Conservation (phyloP, 2,797 vertebrate genomes). For the Oryzias sinensis region DNA sequence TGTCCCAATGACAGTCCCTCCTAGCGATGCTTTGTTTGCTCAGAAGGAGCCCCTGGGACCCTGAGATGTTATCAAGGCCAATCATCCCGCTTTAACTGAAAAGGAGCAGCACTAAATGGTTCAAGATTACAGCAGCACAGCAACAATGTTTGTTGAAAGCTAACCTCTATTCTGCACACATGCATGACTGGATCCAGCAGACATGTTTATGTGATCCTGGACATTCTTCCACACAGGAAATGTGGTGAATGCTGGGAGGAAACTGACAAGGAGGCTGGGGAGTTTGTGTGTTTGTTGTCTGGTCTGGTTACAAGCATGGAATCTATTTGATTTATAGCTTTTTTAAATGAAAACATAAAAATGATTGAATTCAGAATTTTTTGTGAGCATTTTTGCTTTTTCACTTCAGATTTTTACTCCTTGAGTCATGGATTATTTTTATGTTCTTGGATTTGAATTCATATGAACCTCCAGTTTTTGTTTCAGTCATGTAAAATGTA, state of each 20-base stretch:
- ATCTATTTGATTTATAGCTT: too few species aligned
- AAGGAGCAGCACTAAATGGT: conserved; percentile 54
- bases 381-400: too few species aligned
- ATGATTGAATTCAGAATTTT: too few species aligned
- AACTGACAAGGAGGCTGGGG: conserved; percentile 14
- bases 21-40: conserved; percentile 35
- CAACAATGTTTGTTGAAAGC: conserved; percentile 49
- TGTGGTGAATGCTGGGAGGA: conserved; percentile 49
- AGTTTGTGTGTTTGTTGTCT: background rate
- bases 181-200: conserved; percentile 21
- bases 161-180: conserved; percentile 34
- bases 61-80: conserved; percentile 33
- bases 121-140: conserved; percentile 54
- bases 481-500: too few species aligned
- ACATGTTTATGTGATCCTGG: conserved; percentile 29
- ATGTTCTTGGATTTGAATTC: too few species aligned
- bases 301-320: background rate
- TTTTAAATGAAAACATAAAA: too few species aligned
- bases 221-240: conserved; percentile 49
- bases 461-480: too few species aligned
- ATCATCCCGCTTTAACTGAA: conserved; percentile 58
- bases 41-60: conserved; percentile 46
- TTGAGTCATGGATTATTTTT: too few species aligned
- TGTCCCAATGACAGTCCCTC: conserved; percentile 16
- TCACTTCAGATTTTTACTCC: too few species aligned